Conservation (phyloP, 2,113 vertebrate genomes). For the Pampusana beccarii region DNA sequence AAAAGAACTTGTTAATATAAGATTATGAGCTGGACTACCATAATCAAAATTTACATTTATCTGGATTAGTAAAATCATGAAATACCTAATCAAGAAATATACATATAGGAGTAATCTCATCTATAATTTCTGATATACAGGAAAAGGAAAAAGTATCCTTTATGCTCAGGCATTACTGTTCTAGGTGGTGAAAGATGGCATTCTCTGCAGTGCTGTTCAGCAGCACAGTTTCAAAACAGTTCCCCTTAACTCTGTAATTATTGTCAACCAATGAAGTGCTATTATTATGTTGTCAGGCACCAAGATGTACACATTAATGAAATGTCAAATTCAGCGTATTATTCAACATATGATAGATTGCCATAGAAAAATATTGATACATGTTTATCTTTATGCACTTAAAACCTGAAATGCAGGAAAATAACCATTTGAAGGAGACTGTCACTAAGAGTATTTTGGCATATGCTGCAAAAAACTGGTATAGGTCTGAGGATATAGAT, state of each 20-base stretch:
- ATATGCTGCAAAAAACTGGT: not conserved
- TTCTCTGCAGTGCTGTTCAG: not conserved
- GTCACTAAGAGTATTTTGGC: not conserved
- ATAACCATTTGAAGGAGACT: not conserved
- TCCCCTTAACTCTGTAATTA: not conserved
- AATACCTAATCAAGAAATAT: not conserved
- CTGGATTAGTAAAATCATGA: not conserved
- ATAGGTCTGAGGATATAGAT: not conserved
- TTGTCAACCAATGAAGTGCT: not conserved
- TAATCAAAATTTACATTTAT: not conserved
- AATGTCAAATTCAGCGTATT: not conserved
- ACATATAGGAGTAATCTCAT: not conserved
- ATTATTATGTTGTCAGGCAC: conserved; percentile 30
- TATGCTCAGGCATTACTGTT: not conserved
- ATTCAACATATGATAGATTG: not conserved
- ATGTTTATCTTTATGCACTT: not conserved
- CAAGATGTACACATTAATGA: not conserved
- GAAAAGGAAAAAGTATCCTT: not conserved
- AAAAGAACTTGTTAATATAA: not conserved
- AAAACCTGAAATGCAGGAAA: not conserved
- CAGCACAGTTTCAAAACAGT: not conserved
- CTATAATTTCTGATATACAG: not conserved
- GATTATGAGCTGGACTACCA: not conserved
- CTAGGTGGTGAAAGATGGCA: not conserved
- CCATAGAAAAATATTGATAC: conserved; percentile 35